Evolutionary conservation across 2,888 invertebrate species (phyloP).

Genomic region (Camponotus fellah): DNA sequence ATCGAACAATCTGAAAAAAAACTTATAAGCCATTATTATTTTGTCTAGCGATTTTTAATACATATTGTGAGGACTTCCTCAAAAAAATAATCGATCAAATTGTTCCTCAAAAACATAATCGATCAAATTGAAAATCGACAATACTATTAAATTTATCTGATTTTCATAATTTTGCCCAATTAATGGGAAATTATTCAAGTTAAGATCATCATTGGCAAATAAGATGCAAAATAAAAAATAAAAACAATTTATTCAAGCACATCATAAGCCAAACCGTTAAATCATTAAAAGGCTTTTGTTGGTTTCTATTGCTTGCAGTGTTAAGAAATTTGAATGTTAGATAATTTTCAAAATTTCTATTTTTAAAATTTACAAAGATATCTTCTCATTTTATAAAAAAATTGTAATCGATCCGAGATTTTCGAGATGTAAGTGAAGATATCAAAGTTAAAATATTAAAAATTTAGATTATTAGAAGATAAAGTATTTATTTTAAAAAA

Average conservation of each 20-base stretch:
- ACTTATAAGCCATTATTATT: conserved; percentile 74
- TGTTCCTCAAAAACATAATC: not conserved
- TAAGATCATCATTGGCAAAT: conserved; percentile 22
- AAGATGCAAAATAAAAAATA: conserved; percentile 22
- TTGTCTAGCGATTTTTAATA: not conserved
- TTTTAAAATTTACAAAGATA: not conserved
- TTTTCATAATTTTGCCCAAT: conserved; percentile 11
- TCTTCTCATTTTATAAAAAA: not conserved
- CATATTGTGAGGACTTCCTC: not conserved
- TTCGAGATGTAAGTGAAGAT: not conserved
- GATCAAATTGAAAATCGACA: conserved; percentile 4
- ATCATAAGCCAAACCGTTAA: conserved; percentile 41
- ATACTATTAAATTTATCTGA: not conserved
- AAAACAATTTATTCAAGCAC: conserved; percentile 34
- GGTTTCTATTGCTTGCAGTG: not conserved
- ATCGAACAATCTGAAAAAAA: conserved; percentile 78
- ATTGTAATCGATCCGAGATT: not conserved
- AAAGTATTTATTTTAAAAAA: not conserved
- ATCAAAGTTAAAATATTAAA: not conserved
- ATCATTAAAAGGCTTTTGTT: conserved; percentile 28
- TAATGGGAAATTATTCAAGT: not conserved
- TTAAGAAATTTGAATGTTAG: not conserved
- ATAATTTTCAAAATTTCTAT: not conserved
- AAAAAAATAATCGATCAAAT: not conserved
- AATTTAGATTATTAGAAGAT: not conserved